Evolutionary conservation across 2,888 invertebrate genomes (phyloP).

Genomic region (Drosophila planitibia): DNA sequence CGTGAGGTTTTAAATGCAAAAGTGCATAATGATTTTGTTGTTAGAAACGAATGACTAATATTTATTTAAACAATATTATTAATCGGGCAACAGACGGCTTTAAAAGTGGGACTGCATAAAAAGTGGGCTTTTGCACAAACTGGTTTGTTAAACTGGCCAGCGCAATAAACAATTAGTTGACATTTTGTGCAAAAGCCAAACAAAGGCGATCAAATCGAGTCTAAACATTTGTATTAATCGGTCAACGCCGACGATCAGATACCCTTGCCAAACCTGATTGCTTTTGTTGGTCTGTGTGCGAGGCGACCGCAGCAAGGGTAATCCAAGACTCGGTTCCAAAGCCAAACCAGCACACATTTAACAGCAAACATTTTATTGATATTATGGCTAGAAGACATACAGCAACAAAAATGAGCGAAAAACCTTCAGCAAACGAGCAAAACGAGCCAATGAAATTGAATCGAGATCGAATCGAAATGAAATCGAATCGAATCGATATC

Average conservation of each 20-base stretch:
- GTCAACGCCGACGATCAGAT: background rate
- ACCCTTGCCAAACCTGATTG: background rate
- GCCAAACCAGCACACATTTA: slow-evolving; percentile 17
- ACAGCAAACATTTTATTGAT: slow-evolving; percentile 17
- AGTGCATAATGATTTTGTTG: background rate
- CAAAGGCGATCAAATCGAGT: slow-evolving; percentile 24
- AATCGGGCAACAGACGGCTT: background rate
- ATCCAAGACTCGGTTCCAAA: slow-evolving; percentile 39
- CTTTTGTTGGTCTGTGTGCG: background rate
- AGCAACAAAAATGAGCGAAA: background rate
- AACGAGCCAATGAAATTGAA: slow-evolving; percentile 29
- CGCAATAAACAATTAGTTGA: slow-evolving; percentile 31
- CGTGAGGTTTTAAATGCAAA: background rate
- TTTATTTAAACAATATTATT: background rate
- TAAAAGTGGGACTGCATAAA: background rate
- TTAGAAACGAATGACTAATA: background rate
- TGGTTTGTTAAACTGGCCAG: slow-evolving; percentile 34
- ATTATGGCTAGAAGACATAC: slow-evolving; percentile 8
- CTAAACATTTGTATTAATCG: background rate
- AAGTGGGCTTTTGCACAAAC: slow-evolving; percentile 12
- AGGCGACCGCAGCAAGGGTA: slow-evolving; percentile 46
- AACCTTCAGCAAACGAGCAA: slow-evolving; percentile 54
- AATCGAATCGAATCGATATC: slow-evolving; percentile 24
- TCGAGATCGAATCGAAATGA: slow-evolving; percentile 20
- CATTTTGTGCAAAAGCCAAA: slow-evolving; percentile 47